These are phyloP conservation scores for Chunga burmeisteri DNA, from an alignment of 2,113 vertebrate species.

Conservation along the genomic window DNA sequence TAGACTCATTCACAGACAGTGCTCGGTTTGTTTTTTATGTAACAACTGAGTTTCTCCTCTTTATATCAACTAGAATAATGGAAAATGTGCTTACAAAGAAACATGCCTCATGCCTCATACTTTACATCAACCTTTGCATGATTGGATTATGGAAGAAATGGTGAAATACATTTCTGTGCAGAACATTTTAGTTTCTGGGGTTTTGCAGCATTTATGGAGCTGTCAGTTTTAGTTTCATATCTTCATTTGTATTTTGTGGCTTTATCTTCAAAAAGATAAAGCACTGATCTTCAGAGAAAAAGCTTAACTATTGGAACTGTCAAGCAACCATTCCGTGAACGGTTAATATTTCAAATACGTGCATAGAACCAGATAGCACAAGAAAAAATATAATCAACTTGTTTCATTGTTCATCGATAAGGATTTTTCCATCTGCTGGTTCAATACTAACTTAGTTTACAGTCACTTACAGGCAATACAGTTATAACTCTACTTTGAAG, in stretches of 20 bases:
- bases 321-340: slow-evolving; percentile 24
- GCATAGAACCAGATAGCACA: slow-evolving; percentile 64
- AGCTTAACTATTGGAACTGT: not conserved
- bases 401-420: slow-evolving; percentile 69
- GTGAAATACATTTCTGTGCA: slow-evolving; percentile 18
- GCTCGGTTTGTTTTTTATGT: not conserved
- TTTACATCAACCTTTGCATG: slow-evolving; percentile 57
- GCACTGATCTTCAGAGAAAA: slow-evolving; percentile 26
- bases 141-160: slow-evolving; percentile 49
- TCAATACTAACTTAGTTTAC: slow-evolving; percentile 76
- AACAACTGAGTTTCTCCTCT: not conserved
- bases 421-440: slow-evolving; percentile 67
- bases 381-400: not conserved
- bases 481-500: slow-evolving; percentile 58
- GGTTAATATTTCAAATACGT: slow-evolving; percentile 54
- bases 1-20: not conserved
- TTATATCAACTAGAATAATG: not conserved
- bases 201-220: slow-evolving; percentile 37
- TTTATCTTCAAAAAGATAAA: slow-evolving; percentile 45
- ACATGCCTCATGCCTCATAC: not conserved
- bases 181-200: not conserved
- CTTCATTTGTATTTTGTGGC: slow-evolving; percentile 39
- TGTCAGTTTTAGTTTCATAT: slow-evolving; percentile 47
- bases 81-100: not conserved
- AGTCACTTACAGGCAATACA: slow-evolving; percentile 67